A percentile compares a stretch with the other conserved stretches of the same genome.
Evolutionary conservation across 2,888 invertebrate species (phyloP).

Genomic region (Teleogryllus oceanicus): DNA sequence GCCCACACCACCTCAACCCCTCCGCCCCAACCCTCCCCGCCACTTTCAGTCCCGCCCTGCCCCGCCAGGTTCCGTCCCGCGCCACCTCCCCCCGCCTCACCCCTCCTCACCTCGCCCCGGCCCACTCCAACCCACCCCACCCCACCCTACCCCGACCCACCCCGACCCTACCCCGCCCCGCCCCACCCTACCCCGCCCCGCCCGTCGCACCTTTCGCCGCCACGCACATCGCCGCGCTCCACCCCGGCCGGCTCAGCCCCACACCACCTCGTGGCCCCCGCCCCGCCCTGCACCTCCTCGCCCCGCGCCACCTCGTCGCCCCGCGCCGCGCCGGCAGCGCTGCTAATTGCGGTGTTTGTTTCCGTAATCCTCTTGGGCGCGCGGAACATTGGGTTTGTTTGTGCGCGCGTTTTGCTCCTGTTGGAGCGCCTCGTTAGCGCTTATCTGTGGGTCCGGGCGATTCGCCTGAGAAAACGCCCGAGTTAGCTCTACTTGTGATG

Average conservation of each 20-base stretch:
- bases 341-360: conserved; percentile 8
- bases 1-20: no score
- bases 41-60: no score
- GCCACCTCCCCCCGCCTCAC: no score
- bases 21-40: no score
- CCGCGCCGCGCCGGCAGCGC: not conserved
- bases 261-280: not conserved
- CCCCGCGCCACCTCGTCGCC: no score
- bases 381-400: not conserved
- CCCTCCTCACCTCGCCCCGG: no score
- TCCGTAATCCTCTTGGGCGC: not conserved
- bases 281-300: not conserved
- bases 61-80: no score
- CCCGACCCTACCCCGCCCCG: not conserved
- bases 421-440: not conserved
- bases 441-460: not conserved
- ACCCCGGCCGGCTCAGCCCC: rapidly evolving
- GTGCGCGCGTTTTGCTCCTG: not conserved
- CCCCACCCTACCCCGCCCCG: no score
- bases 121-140: no score
- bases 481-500: conserved; percentile 4
- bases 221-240: no score
- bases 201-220: rapidly evolving
- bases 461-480: not conserved
- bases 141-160: no score